Base-by-base conservation (phyloP, 2,888 invertebrate genomes). In the Diploptera punctata region DNA sequence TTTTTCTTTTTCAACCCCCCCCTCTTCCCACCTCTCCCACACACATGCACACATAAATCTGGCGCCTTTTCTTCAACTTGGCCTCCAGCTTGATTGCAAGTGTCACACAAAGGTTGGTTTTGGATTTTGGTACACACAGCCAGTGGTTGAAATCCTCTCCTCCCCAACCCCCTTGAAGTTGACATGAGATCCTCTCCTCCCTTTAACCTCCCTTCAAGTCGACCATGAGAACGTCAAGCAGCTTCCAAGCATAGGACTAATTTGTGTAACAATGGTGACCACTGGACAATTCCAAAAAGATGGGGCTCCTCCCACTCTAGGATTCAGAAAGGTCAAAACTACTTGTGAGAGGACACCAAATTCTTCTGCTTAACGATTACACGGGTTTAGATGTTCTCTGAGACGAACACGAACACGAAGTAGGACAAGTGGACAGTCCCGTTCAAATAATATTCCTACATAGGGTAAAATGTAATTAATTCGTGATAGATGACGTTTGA, bases 41-140 rank as follows among this genome's bases (percentile, higher is more conserved):
- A 70, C 49, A 62, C 52, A 62, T 31, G 52, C 62, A 60, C 65
- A 71, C 65, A 71, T 71, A 73, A 71, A 73, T 73, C 71, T 71
- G 47, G n/a, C 29, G 31, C 57, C 71, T 60, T 73, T 73, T 73
- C 73, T 73, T 73, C 71, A 49, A 54, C 54, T 65, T 47, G 65
- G 24, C n/a, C 26, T 47, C 57, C 44, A 26, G 44, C 65, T 65
- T 65, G 65, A 65, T 65, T 65, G 47, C 65, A 47, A n/a, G 26
- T 65, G 65, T 65, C 65, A 65, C 65, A 44, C n/a, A n/a, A n/a
- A 24, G 65, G 65, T 29, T 57, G 57, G 57, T 29, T 57, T n/a
- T n/a, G n/a, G 57, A 57, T 26, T 10, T n/a, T 26, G 16, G 29
- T 29, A 57, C 57, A 29, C 31, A 57, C 5, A 57, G 24, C 57